A percentile compares a stretch with the other conserved stretches of the same genome.
These are phyloP conservation scores for Eurytoma californica DNA, from an alignment of 2,888 invertebrate genomes.

Conservation along the genomic window DNA sequence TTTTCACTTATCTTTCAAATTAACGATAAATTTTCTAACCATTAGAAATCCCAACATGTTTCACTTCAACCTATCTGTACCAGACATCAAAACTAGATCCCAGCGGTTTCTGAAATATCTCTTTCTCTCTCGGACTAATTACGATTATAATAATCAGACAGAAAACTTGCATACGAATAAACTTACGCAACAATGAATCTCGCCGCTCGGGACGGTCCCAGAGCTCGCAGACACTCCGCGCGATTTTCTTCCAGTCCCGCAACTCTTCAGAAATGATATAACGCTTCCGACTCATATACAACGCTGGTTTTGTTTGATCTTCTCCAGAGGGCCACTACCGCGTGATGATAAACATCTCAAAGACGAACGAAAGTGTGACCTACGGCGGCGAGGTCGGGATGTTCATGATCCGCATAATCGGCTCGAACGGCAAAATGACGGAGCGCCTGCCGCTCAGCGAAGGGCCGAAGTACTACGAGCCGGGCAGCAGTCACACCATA, in stretches of 20 bases:
- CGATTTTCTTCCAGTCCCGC: slow-evolving; percentile 17
- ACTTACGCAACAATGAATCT: slow-evolving; percentile 26
- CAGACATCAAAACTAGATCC: not conserved
- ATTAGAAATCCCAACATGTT: no score
- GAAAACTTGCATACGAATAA: slow-evolving; percentile 42
- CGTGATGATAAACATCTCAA: slow-evolving; percentile 84
- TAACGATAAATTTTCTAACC: not conserved
- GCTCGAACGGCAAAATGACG: slow-evolving; percentile 79
- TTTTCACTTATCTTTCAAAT: not conserved
- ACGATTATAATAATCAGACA: slow-evolving; percentile 17
- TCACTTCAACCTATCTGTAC: no score
- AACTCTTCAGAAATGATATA: slow-evolving; percentile 41
- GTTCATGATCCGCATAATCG: slow-evolving; percentile 81
- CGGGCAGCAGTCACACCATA: slow-evolving; percentile 82
- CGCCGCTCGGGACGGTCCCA: not conserved
- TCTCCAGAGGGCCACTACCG: slow-evolving; percentile 87
- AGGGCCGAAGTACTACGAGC: slow-evolving; percentile 81
- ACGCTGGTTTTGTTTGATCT: not conserved
- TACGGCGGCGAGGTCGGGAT: slow-evolving; percentile 89
- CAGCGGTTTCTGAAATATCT: not conserved
- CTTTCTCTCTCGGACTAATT: not conserved
- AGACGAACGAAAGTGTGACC: slow-evolving; percentile 81
- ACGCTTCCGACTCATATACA: not conserved
- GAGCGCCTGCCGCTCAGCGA: slow-evolving; percentile 79
- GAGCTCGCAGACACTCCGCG: not conserved